phyloP scores from a whole-genome alignment of 2,113 vertebrate genomes.

The Elephantulus edwardii region DNA sequence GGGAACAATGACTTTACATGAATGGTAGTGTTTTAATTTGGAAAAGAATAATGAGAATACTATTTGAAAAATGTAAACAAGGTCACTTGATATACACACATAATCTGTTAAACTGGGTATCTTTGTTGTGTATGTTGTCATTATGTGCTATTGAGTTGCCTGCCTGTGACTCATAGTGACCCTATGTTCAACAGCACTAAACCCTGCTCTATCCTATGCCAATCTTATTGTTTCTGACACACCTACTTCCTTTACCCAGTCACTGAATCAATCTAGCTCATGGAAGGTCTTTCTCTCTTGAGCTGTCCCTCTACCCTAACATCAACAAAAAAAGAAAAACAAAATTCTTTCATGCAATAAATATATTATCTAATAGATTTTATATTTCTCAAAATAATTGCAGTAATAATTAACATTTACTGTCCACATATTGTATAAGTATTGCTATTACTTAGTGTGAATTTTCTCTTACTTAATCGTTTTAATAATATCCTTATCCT shows the following conservation, averaged over 20 bases:
- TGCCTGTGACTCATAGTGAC: too few relatives aligned
- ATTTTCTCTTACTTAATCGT: not conserved
- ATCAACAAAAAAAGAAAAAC: too few relatives aligned
- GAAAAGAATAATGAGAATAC: not conserved
- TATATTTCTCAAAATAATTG: not conserved
- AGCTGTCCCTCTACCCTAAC: too few relatives aligned
- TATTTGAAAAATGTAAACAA: not conserved
- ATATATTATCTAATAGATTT: not conserved
- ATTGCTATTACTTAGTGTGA: not conserved
- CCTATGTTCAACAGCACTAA: too few relatives aligned
- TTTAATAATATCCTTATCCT: not conserved
- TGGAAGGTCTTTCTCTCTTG: too few relatives aligned
- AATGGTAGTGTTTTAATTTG: not conserved
- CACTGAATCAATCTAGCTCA: too few relatives aligned
- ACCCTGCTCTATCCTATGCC: too few relatives aligned
- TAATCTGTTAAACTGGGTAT: not conserved
- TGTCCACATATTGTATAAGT: not conserved
- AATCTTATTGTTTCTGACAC: too few relatives aligned
- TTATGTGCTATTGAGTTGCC: too few relatives aligned
- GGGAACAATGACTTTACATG: not conserved
- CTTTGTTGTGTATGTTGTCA: not conserved
- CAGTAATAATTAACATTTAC: not conserved
- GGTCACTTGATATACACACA: not conserved
- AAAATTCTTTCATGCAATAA: not conserved
- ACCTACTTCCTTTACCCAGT: too few relatives aligned